Percentiles rank a stretch among this genome's conserved stretches.
Evolutionary conservation across 2,888 invertebrate species (phyloP).

Genomic region (Marronus borbonicus): DNA sequence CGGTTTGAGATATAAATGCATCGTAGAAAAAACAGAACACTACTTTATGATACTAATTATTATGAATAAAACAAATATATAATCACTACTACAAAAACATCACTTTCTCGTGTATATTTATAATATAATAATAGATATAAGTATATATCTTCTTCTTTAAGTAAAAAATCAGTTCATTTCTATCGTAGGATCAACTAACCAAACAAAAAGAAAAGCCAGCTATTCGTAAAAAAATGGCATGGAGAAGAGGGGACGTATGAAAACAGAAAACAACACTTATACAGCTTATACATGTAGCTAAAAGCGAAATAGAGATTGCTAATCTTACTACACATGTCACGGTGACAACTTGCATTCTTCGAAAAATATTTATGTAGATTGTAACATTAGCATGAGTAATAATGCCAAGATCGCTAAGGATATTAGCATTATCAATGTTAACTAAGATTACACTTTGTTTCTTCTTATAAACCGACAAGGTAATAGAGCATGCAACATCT

Average conservation of each 20-base stretch:
- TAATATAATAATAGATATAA: constrained; percentile 41
- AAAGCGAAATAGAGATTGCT: constrained; percentile 49
- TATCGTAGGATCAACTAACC: constrained; percentile 54
- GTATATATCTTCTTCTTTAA: constrained; percentile 52
- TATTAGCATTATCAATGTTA: neutral
- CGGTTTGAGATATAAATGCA: constrained; percentile 51
- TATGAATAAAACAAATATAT: constrained; percentile 26
- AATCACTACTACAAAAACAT: constrained; percentile 28
- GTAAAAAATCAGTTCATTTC: constrained; percentile 61
- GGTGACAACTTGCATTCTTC: constrained; percentile 38
- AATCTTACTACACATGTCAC: constrained; percentile 50
- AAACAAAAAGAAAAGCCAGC: constrained; percentile 48
- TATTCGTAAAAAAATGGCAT: constrained; percentile 29
- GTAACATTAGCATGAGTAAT: constrained; percentile 6
- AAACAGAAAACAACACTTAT: constrained; percentile 50
- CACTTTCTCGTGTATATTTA: constrained; percentile 34
- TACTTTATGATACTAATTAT: constrained; percentile 39
- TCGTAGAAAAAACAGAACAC: constrained; percentile 11
- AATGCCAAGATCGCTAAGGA: neutral
- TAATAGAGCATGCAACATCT: constrained; percentile 46
- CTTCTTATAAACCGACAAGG: constrained; percentile 40
- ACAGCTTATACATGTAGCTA: constrained; percentile 48
- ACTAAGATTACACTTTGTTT: constrained; percentile 7
- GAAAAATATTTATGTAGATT: neutral
- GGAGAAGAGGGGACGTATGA: constrained; percentile 28